Evolutionary conservation across 2,113 vertebrate genomes (phyloP), one percentile per base, ranked within the genome.

Genomic region (Ciconia boyciana): DNA sequence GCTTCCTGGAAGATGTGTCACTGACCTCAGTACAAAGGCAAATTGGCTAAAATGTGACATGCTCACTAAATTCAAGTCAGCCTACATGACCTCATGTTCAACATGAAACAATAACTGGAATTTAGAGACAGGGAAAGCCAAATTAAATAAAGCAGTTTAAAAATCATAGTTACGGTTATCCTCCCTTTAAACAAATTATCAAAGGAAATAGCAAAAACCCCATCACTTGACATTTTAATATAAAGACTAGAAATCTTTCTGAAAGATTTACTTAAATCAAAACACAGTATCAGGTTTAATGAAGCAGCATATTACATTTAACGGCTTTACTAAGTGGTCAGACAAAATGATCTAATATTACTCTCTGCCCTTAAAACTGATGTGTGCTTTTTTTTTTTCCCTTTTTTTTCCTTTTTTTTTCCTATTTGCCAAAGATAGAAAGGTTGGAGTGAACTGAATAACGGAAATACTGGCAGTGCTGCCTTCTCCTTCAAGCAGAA

Each of bases 41-140:
- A 90, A 80, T 34, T 17, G 57, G 81, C 69, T 86, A 43, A 88
- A 90, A 80, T 83, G 75, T 31, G 64, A 91, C 71, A 39, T 4
- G 52, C 31, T 91, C 64, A 22, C 70, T 60, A 28, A 92, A 94
- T 87, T 81, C 72, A 89, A 80, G 72, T 41, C 92, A 95, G 85
- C 55, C 60, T 68, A 19, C 76, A 46, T 81, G 92, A 96, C 86
- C 64, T 93, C 76, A 87, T 43, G 46, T 62, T 87, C 64, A 64
- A 78, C 85, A 88, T 25, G 26, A 90, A 93, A 90, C 92, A 94
- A 48, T 78, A 96, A 83, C 79, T 89, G 94, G 88, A 96, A 96
- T 90, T 86, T 54, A 75, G 52, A 92, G 71, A 44, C 36, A 58
- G 24, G 26, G 79, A 78, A 83, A 90, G 90, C 88, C 90, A 96